Evolutionary conservation across 2,797 vertebrate species (phyloP).

Genomic region (Dromococcyx pavoninus): DNA sequence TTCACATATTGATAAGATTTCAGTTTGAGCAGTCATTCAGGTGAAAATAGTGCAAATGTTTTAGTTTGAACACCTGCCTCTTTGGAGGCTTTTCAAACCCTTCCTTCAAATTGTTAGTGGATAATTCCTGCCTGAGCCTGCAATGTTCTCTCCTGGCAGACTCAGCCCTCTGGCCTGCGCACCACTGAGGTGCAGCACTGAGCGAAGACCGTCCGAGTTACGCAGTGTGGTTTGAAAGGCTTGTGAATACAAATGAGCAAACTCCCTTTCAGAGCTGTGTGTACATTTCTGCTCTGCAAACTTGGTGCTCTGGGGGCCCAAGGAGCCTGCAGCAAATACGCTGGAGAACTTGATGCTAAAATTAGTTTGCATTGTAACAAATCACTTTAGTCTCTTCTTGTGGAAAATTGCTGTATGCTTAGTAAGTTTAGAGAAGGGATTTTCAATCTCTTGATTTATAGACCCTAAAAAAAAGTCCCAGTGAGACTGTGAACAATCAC

Average conservation of each 20-base stretch:
- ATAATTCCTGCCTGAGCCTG: slow-evolving; percentile 33
- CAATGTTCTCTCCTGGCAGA: slow-evolving; percentile 23
- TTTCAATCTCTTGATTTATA: slow-evolving; percentile 41
- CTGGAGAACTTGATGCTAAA: background rate
- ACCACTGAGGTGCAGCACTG: background rate
- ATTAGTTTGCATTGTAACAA: background rate
- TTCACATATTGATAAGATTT: background rate
- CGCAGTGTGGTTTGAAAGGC: background rate
- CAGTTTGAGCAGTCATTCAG: background rate
- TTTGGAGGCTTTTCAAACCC: slow-evolving; percentile 33
- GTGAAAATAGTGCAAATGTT: background rate
- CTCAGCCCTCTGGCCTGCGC: background rate
- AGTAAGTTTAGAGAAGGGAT: background rate
- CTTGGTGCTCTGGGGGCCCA: background rate
- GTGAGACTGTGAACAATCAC: background rate
- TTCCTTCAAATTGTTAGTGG: slow-evolving; percentile 27
- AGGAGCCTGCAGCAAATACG: background rate
- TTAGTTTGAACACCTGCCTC: slow-evolving; percentile 42
- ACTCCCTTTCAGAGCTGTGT: background rate
- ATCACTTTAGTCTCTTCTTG: slow-evolving; percentile 3
- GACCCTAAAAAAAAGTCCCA: background rate
- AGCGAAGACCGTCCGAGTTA: background rate
- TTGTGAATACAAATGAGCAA: background rate
- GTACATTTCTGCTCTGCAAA: background rate
- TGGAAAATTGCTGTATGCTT: slow-evolving; percentile 33